phyloP scores from a whole-genome alignment of 2,888 invertebrate genomes.

The Scaeva pyrastri region DNA sequence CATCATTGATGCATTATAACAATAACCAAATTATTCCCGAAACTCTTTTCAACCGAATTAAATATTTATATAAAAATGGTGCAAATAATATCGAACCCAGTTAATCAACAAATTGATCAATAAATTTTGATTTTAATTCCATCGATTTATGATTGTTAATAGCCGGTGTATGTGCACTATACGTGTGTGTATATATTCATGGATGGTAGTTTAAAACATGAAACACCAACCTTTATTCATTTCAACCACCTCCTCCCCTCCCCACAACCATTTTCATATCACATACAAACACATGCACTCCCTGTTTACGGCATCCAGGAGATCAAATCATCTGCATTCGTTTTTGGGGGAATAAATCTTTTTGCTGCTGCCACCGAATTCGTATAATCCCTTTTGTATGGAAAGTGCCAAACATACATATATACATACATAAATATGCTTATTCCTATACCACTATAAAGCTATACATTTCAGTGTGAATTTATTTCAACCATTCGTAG shows the following conservation, averaged over 20 bases:
- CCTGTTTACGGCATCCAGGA: background rate
- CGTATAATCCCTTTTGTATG: constrained; percentile 72
- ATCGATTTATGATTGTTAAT: constrained; percentile 76
- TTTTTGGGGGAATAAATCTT: constrained; percentile 69
- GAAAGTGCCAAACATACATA: constrained; percentile 13
- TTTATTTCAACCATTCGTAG: constrained; percentile 79
- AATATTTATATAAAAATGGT: constrained; percentile 70
- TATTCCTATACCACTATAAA: too few relatives aligned
- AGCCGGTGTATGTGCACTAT: constrained; percentile 53
- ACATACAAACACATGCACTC: background rate
- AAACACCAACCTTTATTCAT: constrained; percentile 3
- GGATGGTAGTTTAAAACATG: background rate
- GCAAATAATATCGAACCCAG: constrained; percentile 64
- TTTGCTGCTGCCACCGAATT: constrained; percentile 68
- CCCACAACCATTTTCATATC: background rate
- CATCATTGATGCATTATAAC: background rate
- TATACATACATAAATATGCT: too few relatives aligned
- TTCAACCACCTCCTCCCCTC: constrained; percentile 13
- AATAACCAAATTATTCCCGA: constrained; percentile 22
- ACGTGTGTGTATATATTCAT: background rate
- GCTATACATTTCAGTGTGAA: constrained; percentile 57
- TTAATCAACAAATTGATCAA: constrained; percentile 76
- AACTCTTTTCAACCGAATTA: constrained; percentile 60
- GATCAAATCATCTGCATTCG: constrained; percentile 76
- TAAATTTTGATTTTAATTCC: constrained; percentile 76